A percentile compares a stretch with the other conserved stretches of the same genome.
These are phyloP conservation scores for Colaptes auratus DNA, from an alignment of 2,113 vertebrate genomes.

Conservation along the genomic window DNA sequence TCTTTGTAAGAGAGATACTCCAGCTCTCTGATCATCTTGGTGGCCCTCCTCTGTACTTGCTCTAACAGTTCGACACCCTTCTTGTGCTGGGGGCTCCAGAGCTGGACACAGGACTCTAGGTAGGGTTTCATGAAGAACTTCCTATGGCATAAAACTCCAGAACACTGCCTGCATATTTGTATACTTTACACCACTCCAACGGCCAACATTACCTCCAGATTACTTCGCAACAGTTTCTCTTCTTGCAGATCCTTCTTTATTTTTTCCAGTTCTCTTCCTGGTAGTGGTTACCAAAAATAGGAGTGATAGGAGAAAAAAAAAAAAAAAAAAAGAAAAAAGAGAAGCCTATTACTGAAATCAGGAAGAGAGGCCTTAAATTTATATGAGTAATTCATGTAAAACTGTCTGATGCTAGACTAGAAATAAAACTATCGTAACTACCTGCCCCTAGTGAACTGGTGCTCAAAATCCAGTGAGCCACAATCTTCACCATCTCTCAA, in stretches of 20 bases:
- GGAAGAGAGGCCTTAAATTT: background rate
- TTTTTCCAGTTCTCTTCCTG: slow-evolving; percentile 92
- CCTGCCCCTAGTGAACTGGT: background rate
- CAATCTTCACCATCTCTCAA: background rate
- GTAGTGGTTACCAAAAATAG: background rate
- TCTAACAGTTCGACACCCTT: no score
- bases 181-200: background rate
- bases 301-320: background rate
- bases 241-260: slow-evolving; percentile 89
- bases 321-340: no score
- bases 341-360: background rate
- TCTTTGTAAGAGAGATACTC: no score
- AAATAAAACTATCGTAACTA: background rate
- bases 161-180: background rate
- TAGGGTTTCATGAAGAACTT: background rate
- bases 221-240: slow-evolving; percentile 83
- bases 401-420: background rate
- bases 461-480: background rate
- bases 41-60: no score
- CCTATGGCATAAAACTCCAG: background rate
- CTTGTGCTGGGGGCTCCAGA: no score
- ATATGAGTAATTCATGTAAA: background rate
- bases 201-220: slow-evolving; percentile 84
- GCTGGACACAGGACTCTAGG: no score
- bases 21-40: no score